Conservation (phyloP, 2,797 vertebrate species). For the Mormyrops attenuatus region DNA sequence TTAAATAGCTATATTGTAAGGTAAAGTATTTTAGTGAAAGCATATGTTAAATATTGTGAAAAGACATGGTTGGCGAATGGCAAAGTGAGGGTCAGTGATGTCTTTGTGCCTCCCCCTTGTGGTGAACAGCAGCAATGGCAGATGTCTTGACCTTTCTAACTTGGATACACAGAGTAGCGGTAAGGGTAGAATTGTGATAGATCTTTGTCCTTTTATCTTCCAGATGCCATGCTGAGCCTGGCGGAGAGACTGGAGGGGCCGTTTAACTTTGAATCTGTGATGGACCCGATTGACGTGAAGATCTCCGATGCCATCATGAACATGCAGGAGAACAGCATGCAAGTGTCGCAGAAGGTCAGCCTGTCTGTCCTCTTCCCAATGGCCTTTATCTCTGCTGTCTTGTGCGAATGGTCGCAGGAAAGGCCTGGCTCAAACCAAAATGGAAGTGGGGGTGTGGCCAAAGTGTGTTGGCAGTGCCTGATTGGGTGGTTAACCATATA, state of each 20-base stretch:
- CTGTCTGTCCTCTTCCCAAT: background rate
- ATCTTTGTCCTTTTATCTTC: conserved; percentile 1
- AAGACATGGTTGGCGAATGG: background rate
- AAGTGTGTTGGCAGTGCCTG: background rate
- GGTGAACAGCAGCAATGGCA: conserved; percentile 33
- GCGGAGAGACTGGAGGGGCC: conserved; percentile 89
- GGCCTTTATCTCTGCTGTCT: background rate
- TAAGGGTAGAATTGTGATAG: background rate
- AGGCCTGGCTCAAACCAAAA: background rate
- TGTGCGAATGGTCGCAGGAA: background rate
- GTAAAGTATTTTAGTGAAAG: background rate
- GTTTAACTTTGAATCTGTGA: conserved; percentile 92
- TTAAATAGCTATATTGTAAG: background rate
- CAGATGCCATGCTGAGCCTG: conserved; percentile 87
- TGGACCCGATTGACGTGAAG: conserved; percentile 96
- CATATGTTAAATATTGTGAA: background rate
- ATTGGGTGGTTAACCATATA: background rate
- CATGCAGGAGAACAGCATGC: conserved; percentile 98
- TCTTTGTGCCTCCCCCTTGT: conserved; percentile 49
- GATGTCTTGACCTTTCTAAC: background rate
- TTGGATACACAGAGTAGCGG: background rate
- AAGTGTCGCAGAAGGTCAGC: conserved; percentile 88
- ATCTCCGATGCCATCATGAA: conserved; percentile 98
- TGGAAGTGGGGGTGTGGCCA: background rate
- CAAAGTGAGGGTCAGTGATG: background rate